Percentiles rank a stretch among this genome's conserved stretches.
These are phyloP conservation scores for Cotesia typhae DNA, from an alignment of 1,140 invertebrate genomes.

Conservation along the genomic window DNA sequence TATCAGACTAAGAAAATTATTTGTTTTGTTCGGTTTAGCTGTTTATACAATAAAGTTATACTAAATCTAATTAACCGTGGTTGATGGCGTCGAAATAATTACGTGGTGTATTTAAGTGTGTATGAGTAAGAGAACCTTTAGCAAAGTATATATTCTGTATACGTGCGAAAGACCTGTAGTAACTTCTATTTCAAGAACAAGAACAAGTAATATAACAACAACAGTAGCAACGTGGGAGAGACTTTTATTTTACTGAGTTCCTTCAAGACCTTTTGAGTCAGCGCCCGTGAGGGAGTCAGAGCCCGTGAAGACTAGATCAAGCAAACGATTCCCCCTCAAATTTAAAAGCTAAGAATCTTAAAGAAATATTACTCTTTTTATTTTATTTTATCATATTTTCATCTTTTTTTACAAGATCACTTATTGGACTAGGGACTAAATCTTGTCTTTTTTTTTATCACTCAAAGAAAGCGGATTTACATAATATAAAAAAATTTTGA, in stretches of 20 bases:
- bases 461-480: no score
- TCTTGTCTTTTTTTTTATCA: no score
- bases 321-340: conserved; percentile 4
- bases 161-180: conserved; percentile 30
- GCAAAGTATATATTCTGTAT: background rate
- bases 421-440: no score
- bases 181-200: conserved; percentile 37
- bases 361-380: background rate
- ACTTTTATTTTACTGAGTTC: conserved; percentile 28
- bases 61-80: background rate
- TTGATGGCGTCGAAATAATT: conserved; percentile 21
- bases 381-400: background rate
- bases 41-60: background rate
- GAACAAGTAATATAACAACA: background rate
- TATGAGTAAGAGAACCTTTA: conserved; percentile 19
- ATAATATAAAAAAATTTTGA: no score
- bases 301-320: conserved; percentile 34
- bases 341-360: background rate
- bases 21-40: background rate
- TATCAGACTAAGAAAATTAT: no score
- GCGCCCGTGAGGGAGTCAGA: conserved; percentile 28
- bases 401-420: background rate
- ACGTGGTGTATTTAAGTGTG: conserved; percentile 24
- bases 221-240: conserved; percentile 34
- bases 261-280: conserved; percentile 29